Conservation (phyloP, 2,113 vertebrate genomes). For the Ictalurus punctatus region DNA sequence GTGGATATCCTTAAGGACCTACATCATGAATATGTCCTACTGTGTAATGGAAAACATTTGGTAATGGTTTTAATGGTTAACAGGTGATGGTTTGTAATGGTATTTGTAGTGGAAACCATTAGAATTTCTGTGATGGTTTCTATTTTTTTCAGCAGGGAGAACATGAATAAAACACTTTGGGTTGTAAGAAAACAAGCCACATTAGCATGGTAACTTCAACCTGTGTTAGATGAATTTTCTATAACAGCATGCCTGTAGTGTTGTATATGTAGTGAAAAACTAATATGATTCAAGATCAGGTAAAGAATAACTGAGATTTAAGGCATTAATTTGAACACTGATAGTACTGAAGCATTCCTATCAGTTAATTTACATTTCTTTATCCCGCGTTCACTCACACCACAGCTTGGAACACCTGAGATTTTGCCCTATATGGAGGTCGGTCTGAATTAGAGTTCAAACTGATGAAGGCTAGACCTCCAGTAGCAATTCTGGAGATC, state of each 20-base stretch:
- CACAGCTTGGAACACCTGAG: background rate
- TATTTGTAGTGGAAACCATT: too few species aligned
- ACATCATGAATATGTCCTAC: too few species aligned
- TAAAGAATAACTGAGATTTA: background rate
- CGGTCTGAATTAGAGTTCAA: background rate
- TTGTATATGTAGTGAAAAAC: background rate
- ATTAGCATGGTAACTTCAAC: background rate
- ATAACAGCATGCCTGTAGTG: background rate
- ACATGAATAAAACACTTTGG: background rate
- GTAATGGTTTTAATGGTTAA: too few species aligned
- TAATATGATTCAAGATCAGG: background rate
- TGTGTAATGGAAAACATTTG: too few species aligned
- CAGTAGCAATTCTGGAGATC: background rate
- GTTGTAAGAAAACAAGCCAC: background rate
- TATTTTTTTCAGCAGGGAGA: too few species aligned
- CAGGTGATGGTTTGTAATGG: too few species aligned
- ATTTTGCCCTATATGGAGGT: background rate
- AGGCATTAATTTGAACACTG: background rate
- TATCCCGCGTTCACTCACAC: background rate
- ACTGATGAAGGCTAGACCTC: background rate
- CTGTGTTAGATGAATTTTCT: background rate
- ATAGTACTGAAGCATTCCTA: background rate
- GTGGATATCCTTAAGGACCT: too few species aligned
- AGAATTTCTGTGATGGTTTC: too few species aligned
- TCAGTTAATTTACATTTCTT: background rate